Percentiles rank a stretch among this genome's conserved stretches.
Conservation (phyloP, 2,797 vertebrate genomes). For the Chloroceryle inda region DNA sequence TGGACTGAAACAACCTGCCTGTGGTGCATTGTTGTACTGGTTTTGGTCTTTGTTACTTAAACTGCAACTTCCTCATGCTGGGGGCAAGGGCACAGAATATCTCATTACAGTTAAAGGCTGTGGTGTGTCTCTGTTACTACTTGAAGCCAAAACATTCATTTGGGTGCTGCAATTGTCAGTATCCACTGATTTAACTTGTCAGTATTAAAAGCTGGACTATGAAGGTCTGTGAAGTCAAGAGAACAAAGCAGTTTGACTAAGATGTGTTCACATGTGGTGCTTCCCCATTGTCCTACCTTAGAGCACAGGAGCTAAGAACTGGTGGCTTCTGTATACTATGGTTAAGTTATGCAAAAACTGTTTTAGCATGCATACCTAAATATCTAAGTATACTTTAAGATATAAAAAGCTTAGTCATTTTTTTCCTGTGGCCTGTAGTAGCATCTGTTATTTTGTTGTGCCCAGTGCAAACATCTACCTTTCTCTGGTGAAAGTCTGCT, state of each 20-base stretch:
- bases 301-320: background rate
- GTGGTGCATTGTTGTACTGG: background rate
- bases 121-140: background rate
- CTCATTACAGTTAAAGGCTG: background rate
- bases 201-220: background rate
- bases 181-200: background rate
- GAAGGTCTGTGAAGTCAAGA: background rate
- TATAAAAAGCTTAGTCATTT: rapidly evolving
- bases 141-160: background rate
- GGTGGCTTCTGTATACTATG: background rate
- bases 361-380: background rate
- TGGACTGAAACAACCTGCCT: background rate
- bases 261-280: background rate
- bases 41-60: background rate
- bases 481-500: background rate
- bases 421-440: background rate
- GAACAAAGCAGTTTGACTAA: background rate
- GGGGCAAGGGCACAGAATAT: background rate
- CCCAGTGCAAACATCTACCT: background rate
- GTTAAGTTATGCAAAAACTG: background rate
- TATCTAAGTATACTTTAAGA: background rate
- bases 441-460: background rate
- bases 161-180: background rate
- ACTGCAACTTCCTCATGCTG: background rate
- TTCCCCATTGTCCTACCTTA: background rate